Conservation (phyloP, 2,113 vertebrate genomes). For the Cygnus atratus region DNA sequence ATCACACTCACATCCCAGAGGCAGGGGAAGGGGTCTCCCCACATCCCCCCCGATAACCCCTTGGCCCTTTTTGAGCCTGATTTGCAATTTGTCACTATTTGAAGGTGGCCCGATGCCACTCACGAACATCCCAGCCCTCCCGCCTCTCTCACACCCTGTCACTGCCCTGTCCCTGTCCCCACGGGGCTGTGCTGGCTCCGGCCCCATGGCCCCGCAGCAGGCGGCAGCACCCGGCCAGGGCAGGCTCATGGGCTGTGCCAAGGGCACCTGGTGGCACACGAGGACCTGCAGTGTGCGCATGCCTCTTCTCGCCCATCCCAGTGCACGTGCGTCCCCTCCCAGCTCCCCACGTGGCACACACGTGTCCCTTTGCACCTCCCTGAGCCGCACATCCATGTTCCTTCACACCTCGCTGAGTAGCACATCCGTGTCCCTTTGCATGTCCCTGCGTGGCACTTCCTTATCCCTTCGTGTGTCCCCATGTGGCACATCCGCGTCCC, state of each 20-base stretch:
- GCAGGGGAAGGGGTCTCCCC: too few relatives aligned
- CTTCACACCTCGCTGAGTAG: too few relatives aligned
- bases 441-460: too few relatives aligned
- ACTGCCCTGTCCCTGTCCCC: accelerated
- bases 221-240: accelerated
- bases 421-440: too few relatives aligned
- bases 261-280: accelerated
- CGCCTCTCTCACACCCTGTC: accelerated
- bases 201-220: accelerated
- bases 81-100: too few relatives aligned
- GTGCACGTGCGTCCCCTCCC: too few relatives aligned
- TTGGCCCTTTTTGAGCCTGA: not conserved
- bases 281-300: accelerated
- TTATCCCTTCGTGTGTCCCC: not conserved
- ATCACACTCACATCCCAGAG: accelerated
- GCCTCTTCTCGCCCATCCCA: too few relatives aligned
- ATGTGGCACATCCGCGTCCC: accelerated
- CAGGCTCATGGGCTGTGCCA: accelerated
- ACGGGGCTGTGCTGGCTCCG: accelerated
- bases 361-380: too few relatives aligned
- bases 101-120: not conserved
- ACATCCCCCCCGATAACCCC: accelerated
- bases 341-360: too few relatives aligned
- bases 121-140: not conserved
- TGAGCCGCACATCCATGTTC: too few relatives aligned